Conservation (phyloP, 1,140 invertebrate species). For the Trachymyrmex cornetzi region DNA sequence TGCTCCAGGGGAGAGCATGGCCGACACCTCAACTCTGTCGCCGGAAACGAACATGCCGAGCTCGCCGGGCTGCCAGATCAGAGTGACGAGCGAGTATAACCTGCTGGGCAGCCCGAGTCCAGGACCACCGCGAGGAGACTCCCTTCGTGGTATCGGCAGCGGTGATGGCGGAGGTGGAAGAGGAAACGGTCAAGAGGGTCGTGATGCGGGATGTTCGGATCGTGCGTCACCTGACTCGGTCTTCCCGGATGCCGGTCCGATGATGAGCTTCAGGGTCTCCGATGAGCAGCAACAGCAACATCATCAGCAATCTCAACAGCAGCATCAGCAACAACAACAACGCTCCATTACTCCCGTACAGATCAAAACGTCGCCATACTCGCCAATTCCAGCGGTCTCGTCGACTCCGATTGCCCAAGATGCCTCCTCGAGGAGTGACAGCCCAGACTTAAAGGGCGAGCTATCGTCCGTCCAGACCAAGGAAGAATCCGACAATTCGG, state of each 20-base stretch:
- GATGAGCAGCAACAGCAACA: conserved; percentile 80
- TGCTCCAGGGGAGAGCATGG: conserved; percentile 93
- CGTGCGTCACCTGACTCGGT: conserved; percentile 86
- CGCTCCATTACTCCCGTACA: conserved; percentile 76
- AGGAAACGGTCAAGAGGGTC: conserved; percentile 81
- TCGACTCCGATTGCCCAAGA: conserved; percentile 84
- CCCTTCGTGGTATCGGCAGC: conserved; percentile 65
- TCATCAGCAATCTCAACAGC: conserved; percentile 73
- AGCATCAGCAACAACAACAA: conserved; percentile 75
- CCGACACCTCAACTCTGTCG: conserved; percentile 95
- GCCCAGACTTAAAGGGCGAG: conserved; percentile 80
- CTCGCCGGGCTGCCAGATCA: conserved; percentile 89
- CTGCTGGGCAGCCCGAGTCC: conserved; percentile 85
- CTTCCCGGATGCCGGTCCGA: conserved; percentile 80
- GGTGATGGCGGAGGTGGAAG: conserved; percentile 76
- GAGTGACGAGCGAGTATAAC: conserved; percentile 85
- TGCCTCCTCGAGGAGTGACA: conserved; percentile 81
- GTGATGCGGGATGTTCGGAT: conserved; percentile 80
- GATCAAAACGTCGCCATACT: conserved; percentile 84
- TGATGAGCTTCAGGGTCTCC: conserved; percentile 78
- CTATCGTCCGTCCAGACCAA: conserved; percentile 84
- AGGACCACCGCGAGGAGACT: conserved; percentile 78
- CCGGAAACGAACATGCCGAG: conserved; percentile 93
- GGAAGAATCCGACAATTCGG: conserved; percentile 86
- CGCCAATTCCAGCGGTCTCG: conserved; percentile 82